Conservation (phyloP, 37 sponge, comb jelly and placozoan genomes). For the Oscarella lobularis region DNA sequence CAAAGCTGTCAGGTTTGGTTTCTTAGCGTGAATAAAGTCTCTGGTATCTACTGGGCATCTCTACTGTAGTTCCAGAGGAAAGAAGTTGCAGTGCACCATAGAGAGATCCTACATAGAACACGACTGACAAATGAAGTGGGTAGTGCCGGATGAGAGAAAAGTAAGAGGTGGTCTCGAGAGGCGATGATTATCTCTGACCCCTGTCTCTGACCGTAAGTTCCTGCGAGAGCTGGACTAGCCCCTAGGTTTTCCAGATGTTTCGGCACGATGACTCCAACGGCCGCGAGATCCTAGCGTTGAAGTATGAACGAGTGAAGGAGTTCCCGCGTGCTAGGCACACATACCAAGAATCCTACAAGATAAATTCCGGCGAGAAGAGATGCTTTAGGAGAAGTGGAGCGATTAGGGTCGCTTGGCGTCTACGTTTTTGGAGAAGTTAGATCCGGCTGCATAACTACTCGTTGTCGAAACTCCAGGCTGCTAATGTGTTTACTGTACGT, state of each 20-base stretch:
- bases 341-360: not conserved
- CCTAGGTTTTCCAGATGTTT: not conserved
- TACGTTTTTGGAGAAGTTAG: too few relatives aligned
- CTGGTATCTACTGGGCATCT: too few relatives aligned
- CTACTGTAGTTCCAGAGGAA: slow-evolving; percentile 35
- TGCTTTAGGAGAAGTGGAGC: not conserved
- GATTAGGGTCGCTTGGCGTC: too few relatives aligned
- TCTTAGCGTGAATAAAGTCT: too few relatives aligned
- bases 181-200: too few relatives aligned
- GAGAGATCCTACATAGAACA: slow-evolving; percentile 30
- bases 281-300: not conserved
- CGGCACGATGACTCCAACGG: not conserved
- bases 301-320: not conserved
- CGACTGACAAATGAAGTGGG: not conserved
- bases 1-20: slow-evolving; percentile 16
- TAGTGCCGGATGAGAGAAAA: too few relatives aligned
- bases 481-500: too few relatives aligned
- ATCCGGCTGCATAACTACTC: too few relatives aligned
- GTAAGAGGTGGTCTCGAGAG: too few relatives aligned
- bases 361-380: not conserved
- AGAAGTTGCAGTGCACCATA: slow-evolving; percentile 54
- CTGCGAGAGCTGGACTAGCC: not conserved
- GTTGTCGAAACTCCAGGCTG: too few relatives aligned
- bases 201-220: not conserved
- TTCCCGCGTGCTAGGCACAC: not conserved